These are phyloP conservation scores for Calliphora vicina DNA, from an alignment of 1,140 invertebrate genomes.

Conservation along the genomic window DNA sequence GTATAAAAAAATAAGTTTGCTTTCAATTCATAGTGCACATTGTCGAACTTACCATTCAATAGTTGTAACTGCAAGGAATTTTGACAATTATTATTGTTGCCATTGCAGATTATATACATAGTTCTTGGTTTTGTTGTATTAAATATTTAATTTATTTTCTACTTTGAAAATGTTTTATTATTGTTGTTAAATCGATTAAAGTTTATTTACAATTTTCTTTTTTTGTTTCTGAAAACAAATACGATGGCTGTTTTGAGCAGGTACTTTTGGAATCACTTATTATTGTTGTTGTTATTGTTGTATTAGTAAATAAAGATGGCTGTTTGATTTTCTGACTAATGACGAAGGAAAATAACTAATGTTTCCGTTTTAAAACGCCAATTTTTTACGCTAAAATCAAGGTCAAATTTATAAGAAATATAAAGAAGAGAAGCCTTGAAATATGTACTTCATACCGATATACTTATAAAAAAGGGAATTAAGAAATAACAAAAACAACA, in stretches of 20 bases:
- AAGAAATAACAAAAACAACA: neutral
- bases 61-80: neutral
- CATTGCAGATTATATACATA: too few relatives aligned
- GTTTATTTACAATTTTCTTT: conserved; percentile 21
- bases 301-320: neutral
- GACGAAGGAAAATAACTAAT: neutral
- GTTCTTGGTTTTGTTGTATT: too few relatives aligned
- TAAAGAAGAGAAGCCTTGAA: neutral
- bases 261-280: neutral
- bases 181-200: conserved; percentile 23
- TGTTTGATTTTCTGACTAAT: neutral
- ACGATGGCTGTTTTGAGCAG: neutral
- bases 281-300: neutral
- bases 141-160: too few relatives aligned
- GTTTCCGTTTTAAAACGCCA: neutral
- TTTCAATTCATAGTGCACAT: too few relatives aligned
- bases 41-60: neutral
- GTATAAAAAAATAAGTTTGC: too few relatives aligned
- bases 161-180: neutral
- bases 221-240: neutral
- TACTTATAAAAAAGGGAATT: neutral
- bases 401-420: neutral
- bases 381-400: neutral
- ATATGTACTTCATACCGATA: too few relatives aligned
- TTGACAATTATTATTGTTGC: neutral